Conservation (phyloP, 2,888 invertebrate genomes). For the Cyrtodaria siliqua region DNA sequence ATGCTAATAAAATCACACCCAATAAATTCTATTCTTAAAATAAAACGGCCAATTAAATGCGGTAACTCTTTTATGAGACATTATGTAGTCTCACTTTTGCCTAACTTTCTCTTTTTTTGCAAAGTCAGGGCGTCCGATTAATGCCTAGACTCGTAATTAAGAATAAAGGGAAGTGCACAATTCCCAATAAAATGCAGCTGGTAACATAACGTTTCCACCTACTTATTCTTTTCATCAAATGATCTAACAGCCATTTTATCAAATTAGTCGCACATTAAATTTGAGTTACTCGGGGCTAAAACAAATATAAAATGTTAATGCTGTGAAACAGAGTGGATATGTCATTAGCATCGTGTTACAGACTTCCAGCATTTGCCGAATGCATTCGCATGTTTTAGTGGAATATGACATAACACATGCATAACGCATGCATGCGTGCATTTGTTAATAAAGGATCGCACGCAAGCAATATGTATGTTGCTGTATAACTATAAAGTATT, state of each 20-base stretch:
- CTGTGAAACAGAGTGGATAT: too few relatives aligned
- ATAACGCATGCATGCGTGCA: too few relatives aligned
- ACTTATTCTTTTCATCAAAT: conserved; percentile 4
- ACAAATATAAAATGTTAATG: not conserved
- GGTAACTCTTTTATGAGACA: not conserved
- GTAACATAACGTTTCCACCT: not conserved
- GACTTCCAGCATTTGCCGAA: too few relatives aligned
- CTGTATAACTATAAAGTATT: too few relatives aligned
- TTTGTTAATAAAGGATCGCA: too few relatives aligned
- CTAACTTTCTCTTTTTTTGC: too few relatives aligned
- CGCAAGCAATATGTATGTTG: too few relatives aligned
- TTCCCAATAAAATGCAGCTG: conserved; percentile 7
- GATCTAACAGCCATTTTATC: conserved; percentile 11
- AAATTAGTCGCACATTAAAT: conserved; percentile 8
- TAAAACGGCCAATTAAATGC: conserved; percentile 42
- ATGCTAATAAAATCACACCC: conserved; percentile 30
- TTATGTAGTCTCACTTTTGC: too few relatives aligned
- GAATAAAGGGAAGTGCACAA: not conserved
- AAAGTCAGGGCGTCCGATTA: too few relatives aligned
- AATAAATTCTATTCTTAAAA: conserved; percentile 33
- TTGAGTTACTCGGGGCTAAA: not conserved
- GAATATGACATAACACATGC: too few relatives aligned
- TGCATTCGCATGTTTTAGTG: too few relatives aligned
- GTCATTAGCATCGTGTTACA: too few relatives aligned
- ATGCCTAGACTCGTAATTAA: not conserved